Evolutionary conservation across 2,888 invertebrate genomes (phyloP).

Genomic region (Candidula unifasciata): DNA sequence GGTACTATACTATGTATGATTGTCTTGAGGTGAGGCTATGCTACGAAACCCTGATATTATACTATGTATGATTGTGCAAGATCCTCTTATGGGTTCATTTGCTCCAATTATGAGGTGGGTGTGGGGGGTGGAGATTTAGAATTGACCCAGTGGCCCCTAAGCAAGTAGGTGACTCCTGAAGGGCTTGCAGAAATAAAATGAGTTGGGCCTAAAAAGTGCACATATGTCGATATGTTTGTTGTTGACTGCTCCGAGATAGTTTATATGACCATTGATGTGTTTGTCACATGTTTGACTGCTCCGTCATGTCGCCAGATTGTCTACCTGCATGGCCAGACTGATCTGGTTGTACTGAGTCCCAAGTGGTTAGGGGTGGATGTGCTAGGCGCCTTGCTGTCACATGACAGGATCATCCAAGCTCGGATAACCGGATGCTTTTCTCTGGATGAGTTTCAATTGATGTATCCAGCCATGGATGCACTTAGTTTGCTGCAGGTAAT

Average conservation of each 20-base stretch:
- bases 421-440: constrained; percentile 84
- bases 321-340: constrained; percentile 81
- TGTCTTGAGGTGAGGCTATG: too few relatives aligned
- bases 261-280: too few relatives aligned
- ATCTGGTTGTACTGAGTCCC: constrained; percentile 84
- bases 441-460: constrained; percentile 85
- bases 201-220: not conserved
- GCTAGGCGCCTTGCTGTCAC: constrained; percentile 83
- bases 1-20: too few relatives aligned
- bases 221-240: not conserved
- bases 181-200: too few relatives aligned
- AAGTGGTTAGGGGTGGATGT: constrained; percentile 85
- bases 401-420: constrained; percentile 76
- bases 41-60: too few relatives aligned
- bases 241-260: too few relatives aligned
- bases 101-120: too few relatives aligned
- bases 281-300: not conserved
- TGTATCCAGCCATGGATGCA: constrained; percentile 85
- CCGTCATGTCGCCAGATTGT: constrained; percentile 79
- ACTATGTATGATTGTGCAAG: too few relatives aligned
- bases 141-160: too few relatives aligned
- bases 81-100: too few relatives aligned
- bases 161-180: too few relatives aligned
- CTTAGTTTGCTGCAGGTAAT: constrained; percentile 82
- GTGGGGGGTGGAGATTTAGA: too few relatives aligned